These are phyloP conservation scores for Manis pentadactyla DNA, from an alignment of 2,797 vertebrate genomes.

Conservation along the genomic window DNA sequence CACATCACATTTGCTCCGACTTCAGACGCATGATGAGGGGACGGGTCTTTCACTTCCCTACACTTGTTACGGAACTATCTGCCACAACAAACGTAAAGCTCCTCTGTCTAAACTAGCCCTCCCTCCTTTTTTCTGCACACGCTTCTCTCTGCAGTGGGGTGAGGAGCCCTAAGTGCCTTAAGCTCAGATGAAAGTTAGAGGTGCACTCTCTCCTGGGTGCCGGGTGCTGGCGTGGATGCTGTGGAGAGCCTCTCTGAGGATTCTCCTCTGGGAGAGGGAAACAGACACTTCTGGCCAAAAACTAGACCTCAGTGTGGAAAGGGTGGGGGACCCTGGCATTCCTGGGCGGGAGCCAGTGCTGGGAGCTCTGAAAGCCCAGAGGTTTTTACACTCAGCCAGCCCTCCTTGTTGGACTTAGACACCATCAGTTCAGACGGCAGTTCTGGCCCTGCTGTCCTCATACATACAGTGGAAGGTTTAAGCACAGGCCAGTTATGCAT, in stretches of 20 bases:
- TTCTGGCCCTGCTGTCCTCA: neutral
- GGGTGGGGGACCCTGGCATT: neutral
- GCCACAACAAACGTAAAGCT: neutral
- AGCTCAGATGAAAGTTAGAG: accelerated
- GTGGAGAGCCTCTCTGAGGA: neutral
- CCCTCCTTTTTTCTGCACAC: neutral
- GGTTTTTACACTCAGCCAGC: neutral
- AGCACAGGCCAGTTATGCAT: accelerated
- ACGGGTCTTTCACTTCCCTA: neutral
- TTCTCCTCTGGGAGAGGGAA: neutral
- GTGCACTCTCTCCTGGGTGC: neutral
- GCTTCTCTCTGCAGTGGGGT: neutral
- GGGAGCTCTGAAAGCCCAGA: neutral
- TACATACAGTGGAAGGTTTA: neutral
- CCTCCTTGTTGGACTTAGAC: accelerated
- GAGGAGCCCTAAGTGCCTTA: neutral
- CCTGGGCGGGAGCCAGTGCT: accelerated
- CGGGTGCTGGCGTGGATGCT: no score
- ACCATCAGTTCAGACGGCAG: accelerated
- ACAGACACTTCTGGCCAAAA: neutral
- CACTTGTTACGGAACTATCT: neutral
- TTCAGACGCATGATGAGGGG: neutral
- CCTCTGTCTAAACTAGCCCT: no score
- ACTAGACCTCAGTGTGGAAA: neutral
- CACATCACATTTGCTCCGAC: neutral